Base-by-base conservation (phyloP, 30 jellyfish, hydroid and myxozoan genomes). In the Phacellophora camtschatica region DNA sequence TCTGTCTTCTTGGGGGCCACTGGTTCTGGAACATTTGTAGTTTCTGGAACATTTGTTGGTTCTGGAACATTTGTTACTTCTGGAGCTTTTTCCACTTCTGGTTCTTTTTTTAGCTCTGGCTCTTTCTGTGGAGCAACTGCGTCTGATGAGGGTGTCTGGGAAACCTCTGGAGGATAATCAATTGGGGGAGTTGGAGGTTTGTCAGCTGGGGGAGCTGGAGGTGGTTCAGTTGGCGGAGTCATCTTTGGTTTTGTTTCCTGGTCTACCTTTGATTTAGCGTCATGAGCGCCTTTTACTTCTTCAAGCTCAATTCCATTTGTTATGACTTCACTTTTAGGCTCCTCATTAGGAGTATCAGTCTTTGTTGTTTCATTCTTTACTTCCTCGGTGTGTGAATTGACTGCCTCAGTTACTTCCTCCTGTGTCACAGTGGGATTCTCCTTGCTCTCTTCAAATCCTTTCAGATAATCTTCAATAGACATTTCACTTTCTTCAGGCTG, bases 191-290 rank as follows among this genome's bases (percentile, higher is more conserved):
- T 42, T 19, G 69, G 69, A 9, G 54, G 57, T 36, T 28, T 55
- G 19, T 63, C 77, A 2, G 69, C 24, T 33, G 90, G 74, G 25
- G 90, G 90, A 18, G 88, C 30, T 37, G 89, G 89, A 12, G 86
- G 86, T 12, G 86, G 86, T 8, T 37, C 82, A 7, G 39, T 76
- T 20, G 89, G 89, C 24, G 89, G 89, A 16, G 89, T 34, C 89
- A 77, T 77, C 51, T 62, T 77, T 9, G 16, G 53, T 9, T 49
- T 51, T 6, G 41, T 46, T 34, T 51, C 75, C 59, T 49, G 64
- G 11, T 29, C 86, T 24, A 43, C 62, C 61, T 2, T 74, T 11
- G 86, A 6, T 45, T 28, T 56, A 13, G 37, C 74, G n/a, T n/a
- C n/a, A n/a, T n/a, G n/a, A 18, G 0, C 43, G 20, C 36, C 74